phyloP scores from a whole-genome alignment of 1,140 invertebrate genomes.

The Chrysomallon squamiferum region DNA sequence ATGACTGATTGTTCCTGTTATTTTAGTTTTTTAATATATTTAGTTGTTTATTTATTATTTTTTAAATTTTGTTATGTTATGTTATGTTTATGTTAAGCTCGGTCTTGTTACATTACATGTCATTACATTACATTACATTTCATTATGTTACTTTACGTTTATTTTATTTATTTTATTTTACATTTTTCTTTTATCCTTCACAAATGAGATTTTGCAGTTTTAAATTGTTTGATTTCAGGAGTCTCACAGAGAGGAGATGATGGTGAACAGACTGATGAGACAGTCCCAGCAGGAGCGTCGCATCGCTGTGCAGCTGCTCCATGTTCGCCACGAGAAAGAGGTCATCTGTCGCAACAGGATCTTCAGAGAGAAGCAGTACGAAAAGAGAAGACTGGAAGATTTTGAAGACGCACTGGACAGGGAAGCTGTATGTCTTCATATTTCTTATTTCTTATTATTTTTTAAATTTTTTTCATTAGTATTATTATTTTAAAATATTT shows the following conservation, averaged over 20 bases:
- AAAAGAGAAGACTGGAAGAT: conserved; percentile 56
- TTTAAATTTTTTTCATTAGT: too few species aligned
- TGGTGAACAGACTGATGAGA: conserved; percentile 61
- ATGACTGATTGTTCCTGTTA: too few species aligned
- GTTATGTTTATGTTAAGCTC: too few species aligned
- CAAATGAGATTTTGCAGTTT: too few species aligned
- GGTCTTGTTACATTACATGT: too few species aligned
- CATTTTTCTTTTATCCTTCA: not conserved
- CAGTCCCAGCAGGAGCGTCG: conserved; percentile 63
- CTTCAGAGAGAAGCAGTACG: conserved; percentile 58
- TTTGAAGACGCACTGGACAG: conserved; percentile 61
- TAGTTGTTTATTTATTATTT: too few species aligned
- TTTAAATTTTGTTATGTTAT: too few species aligned
- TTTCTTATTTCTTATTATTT: not conserved
- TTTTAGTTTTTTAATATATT: too few species aligned
- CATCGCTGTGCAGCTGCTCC: conserved; percentile 63
- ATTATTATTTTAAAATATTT: too few species aligned
- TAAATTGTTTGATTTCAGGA: too few species aligned
- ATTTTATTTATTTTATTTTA: not conserved
- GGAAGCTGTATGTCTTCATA: conserved; percentile 53
- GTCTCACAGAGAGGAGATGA: conserved; percentile 57
- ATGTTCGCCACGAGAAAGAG: conserved; percentile 63
- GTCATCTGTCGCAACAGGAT: conserved; percentile 60
- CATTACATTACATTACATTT: too few species aligned
- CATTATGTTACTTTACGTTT: not conserved